Evolutionary conservation across 2,888 invertebrate species (phyloP).

Genomic region (Epiblema foenella): DNA sequence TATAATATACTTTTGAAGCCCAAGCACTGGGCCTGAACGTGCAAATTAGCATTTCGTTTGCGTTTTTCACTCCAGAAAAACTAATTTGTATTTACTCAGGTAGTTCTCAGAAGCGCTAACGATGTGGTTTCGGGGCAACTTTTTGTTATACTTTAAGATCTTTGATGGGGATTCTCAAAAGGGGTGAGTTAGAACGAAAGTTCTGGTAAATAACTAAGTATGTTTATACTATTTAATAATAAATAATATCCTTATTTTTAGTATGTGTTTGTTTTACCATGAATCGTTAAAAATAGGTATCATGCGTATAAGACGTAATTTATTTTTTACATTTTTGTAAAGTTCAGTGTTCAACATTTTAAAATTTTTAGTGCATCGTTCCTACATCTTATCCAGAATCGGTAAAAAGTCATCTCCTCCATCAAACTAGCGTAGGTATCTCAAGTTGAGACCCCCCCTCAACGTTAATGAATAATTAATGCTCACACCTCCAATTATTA

Average conservation of each 20-base stretch:
- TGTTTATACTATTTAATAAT: no score
- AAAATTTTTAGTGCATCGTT: background rate
- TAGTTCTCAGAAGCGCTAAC: constrained; percentile 54
- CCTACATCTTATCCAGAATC: constrained; percentile 8
- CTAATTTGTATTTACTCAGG: constrained; percentile 31
- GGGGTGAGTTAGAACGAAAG: constrained; percentile 44
- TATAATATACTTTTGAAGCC: background rate
- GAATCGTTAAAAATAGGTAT: background rate
- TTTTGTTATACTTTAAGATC: constrained; percentile 58
- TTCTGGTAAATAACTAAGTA: constrained; percentile 34
- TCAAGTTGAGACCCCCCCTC: constrained; percentile 74
- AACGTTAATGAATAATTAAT: constrained; percentile 82
- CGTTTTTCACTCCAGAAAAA: background rate
- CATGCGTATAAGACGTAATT: background rate
- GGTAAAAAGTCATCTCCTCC: constrained; percentile 56
- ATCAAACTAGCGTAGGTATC: constrained; percentile 76
- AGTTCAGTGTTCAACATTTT: no score
- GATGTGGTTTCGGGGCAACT: constrained; percentile 61
- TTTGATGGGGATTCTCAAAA: constrained; percentile 55
- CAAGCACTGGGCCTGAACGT: background rate
- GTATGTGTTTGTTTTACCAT: constrained; percentile 14
- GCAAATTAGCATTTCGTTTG: constrained; percentile 7
- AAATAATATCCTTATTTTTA: no score
- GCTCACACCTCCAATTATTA: constrained; percentile 80
- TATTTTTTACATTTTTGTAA: background rate